A percentile compares a stretch with the other conserved stretches of the same genome.
Conservation (phyloP, 2,888 invertebrate genomes). For the Hedychridium roseum region DNA sequence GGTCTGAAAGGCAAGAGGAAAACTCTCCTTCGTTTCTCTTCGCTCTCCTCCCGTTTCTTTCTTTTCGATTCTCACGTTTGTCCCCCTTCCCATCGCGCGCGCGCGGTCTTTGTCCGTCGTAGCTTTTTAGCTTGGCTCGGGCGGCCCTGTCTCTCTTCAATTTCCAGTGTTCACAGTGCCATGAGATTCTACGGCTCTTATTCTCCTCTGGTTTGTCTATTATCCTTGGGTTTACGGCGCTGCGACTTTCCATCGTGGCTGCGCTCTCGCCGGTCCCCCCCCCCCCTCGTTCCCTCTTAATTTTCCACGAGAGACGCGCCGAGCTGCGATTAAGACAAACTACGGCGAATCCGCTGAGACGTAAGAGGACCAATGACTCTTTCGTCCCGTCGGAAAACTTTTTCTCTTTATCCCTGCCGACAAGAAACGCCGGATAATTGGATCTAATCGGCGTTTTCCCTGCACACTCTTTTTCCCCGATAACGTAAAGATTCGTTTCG, state of each 20-base stretch:
- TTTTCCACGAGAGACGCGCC: slow-evolving; percentile 12
- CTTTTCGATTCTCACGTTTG: no score
- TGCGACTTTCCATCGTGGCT: background rate
- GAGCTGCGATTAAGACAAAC: slow-evolving; percentile 23
- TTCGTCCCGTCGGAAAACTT: background rate
- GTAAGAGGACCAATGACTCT: background rate
- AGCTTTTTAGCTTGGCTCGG: slow-evolving; percentile 19
- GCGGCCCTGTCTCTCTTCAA: slow-evolving; percentile 10
- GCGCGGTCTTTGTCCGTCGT: slow-evolving; percentile 5
- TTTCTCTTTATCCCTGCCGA: background rate
- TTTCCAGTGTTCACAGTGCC: background rate
- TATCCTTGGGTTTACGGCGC: slow-evolving; percentile 15
- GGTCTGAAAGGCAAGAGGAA: slow-evolving; percentile 36
- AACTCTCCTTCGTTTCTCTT: slow-evolving; percentile 3
- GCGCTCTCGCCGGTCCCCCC: slow-evolving; percentile 2
- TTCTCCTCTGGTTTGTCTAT: slow-evolving; percentile 13
- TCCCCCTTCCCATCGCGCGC: slow-evolving; percentile 5
- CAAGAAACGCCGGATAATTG: no score
- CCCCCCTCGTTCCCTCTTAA: slow-evolving; percentile 8
- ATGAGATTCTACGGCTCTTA: slow-evolving; percentile 13
- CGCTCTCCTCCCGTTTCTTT: background rate
- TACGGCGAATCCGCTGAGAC: slow-evolving; percentile 19
- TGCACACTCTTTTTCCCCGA: no score
- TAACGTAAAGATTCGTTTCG: no score
- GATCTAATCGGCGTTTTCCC: background rate